phyloP scores from a whole-genome alignment of 2,113 vertebrate genomes.

The Malurus melanocephalus region DNA sequence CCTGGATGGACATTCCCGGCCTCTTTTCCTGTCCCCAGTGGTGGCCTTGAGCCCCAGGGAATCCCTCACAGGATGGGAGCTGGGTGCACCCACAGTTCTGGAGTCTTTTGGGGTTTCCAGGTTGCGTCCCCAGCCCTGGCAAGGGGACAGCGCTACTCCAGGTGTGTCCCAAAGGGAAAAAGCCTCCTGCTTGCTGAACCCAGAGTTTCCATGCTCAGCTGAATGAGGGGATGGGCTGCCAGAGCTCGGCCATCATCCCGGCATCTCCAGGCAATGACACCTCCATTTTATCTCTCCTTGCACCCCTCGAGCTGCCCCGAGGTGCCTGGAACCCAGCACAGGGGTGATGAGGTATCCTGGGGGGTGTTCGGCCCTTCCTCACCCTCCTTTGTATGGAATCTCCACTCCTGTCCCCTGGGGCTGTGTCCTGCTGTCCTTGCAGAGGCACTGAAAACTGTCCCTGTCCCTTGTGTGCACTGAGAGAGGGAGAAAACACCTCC shows the following conservation, averaged over 20 bases:
- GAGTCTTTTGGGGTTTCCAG: background rate
- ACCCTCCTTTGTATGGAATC: background rate
- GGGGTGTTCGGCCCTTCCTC: background rate
- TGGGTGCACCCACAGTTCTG: background rate
- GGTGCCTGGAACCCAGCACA: background rate
- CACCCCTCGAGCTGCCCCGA: background rate
- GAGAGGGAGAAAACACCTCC: accelerated
- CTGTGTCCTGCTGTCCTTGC: background rate
- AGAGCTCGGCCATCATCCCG: too few species aligned
- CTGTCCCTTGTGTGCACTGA: background rate
- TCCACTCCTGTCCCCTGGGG: background rate
- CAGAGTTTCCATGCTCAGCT: accelerated
- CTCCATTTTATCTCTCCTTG: too few species aligned
- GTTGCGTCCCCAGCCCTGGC: background rate
- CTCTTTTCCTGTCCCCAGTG: background rate
- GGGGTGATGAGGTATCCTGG: accelerated
- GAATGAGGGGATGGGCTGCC: background rate
- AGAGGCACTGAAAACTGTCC: background rate
- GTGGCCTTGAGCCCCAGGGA: background rate
- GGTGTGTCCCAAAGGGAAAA: background rate
- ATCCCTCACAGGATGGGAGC: accelerated
- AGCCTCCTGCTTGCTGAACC: background rate
- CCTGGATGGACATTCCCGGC: background rate
- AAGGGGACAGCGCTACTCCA: background rate
- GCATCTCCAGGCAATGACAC: accelerated